Base-by-base conservation (phyloP, 92 coral and sea anemone genomes). In the Metridium senile region DNA sequence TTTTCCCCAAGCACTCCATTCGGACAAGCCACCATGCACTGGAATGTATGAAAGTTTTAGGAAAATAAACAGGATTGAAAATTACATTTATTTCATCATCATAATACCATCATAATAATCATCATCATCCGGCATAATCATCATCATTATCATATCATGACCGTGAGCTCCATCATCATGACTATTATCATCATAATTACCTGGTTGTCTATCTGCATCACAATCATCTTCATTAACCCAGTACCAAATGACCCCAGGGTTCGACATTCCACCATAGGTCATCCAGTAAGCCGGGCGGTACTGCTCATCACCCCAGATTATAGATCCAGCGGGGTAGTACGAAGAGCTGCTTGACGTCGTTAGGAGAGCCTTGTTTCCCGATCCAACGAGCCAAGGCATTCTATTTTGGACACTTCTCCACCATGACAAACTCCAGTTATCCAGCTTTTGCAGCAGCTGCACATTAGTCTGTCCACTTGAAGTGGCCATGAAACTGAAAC, bases 201-300 rank as follows among this genome's bases (percentile, higher is more conserved):
- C 90, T 59, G 97, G 88, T 67, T 81, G 57, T 45, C 92, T 87
- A 63, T 87, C 85, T 1, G 35, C 45, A 64, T 85, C 90, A 72
- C 97, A 91, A 51, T 91, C 97, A 62, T 91, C 97, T 66, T 91
- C 97, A 63, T 87, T 91, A 23, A 91, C 88, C 97, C 97, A 91
- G 71, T 87, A 91, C 97, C 97, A 91, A 35, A 91, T 91, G 0
- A 83, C 84, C 0, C 92, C 97, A 7, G 97, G 97, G 58, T 88
- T 59, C 19, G 30, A 47, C 92, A 88, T 88, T 17, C 76, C 77
- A 1, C 89, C 89, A 26, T 64, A 61, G 58, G 77, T 43, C 26
- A 84, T 91, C 92, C 92, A 89, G 58, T 86, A 72, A 10, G 94
- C 90, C n/a, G 94, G 94, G 11, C 47, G 22, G 46, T 66, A 77